phyloP scores from a whole-genome alignment of 1,140 invertebrate genomes.

The Rhynchophorus ferrugineus region DNA sequence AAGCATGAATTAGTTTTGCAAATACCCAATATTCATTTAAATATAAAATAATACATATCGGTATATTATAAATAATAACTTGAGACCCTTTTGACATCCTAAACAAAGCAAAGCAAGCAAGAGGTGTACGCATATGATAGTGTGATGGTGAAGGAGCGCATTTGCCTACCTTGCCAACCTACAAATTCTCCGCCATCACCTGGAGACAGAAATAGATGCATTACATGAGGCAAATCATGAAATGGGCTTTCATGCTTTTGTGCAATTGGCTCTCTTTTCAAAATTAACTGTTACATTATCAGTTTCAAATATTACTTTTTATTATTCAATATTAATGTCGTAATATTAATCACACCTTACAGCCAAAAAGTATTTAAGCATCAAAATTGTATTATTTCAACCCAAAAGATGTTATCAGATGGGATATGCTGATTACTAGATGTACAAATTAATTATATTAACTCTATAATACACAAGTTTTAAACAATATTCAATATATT shows the following conservation, averaged over 20 bases:
- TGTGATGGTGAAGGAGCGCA: slow-evolving; percentile 42
- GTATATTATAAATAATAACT: no score
- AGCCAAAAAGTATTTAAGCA: slow-evolving; percentile 21
- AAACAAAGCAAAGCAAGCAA: slow-evolving; percentile 34
- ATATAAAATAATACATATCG: no score
- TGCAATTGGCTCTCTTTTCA: slow-evolving; percentile 29
- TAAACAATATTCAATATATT: no score
- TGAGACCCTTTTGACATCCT: slow-evolving; percentile 9
- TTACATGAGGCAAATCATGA: slow-evolving; percentile 41
- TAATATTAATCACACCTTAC: slow-evolving; percentile 22
- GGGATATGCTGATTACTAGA: no score
- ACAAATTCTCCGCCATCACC: slow-evolving; percentile 77
- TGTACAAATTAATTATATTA: no score
- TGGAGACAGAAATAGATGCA: slow-evolving; percentile 50
- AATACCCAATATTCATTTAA: no score
- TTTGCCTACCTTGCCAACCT: slow-evolving; percentile 73
- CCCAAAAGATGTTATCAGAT: neutral
- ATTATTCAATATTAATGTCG: slow-evolving; percentile 23
- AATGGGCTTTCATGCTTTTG: slow-evolving; percentile 39
- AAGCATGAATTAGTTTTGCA: neutral
- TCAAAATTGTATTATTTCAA: no score
- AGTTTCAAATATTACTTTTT: slow-evolving; percentile 20
- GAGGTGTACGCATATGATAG: slow-evolving; percentile 32
- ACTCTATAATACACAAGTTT: no score
- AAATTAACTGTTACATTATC: slow-evolving; percentile 16